Evolutionary conservation across 2,797 vertebrate genomes (phyloP).

Genomic region (Schizopygopsis pylzovi): DNA sequence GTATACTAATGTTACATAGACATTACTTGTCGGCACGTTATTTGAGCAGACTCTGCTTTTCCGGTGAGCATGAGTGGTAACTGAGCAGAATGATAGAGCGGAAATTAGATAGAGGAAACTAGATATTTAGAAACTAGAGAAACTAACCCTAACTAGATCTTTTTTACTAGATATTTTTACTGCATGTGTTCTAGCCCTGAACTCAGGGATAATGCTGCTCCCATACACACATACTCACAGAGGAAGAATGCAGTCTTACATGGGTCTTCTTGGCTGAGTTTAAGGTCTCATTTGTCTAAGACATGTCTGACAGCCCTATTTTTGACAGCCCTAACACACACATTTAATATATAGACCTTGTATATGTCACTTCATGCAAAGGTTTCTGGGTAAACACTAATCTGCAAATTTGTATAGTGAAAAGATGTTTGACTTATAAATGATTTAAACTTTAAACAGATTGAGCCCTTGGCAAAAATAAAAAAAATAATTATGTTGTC

Average conservation of each 20-base stretch:
- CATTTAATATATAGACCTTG: neutral
- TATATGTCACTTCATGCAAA: neutral
- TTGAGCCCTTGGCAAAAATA: neutral
- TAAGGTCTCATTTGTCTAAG: conserved; percentile 27
- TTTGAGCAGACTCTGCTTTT: too few species aligned
- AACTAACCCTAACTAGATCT: neutral
- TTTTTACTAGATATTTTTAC: neutral
- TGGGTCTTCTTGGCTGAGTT: neutral
- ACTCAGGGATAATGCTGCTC: neutral
- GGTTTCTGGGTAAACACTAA: neutral
- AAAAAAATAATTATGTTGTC: too few species aligned
- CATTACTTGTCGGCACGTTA: too few species aligned
- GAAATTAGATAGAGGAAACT: too few species aligned
- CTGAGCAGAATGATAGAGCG: too few species aligned
- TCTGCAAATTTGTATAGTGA: neutral
- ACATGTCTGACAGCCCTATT: neutral
- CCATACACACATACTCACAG: neutral
- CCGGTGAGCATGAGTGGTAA: too few species aligned
- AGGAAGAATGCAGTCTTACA: neutral
- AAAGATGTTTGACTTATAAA: neutral
- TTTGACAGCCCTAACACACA: too few species aligned
- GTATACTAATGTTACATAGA: too few species aligned
- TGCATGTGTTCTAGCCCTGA: too few species aligned
- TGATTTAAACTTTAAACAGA: neutral
- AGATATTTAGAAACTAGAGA: too few species aligned